Percentiles rank a stretch among this genome's conserved stretches.
Evolutionary conservation across 2,888 invertebrate species (phyloP).

Genomic region (Girardia tigrina): DNA sequence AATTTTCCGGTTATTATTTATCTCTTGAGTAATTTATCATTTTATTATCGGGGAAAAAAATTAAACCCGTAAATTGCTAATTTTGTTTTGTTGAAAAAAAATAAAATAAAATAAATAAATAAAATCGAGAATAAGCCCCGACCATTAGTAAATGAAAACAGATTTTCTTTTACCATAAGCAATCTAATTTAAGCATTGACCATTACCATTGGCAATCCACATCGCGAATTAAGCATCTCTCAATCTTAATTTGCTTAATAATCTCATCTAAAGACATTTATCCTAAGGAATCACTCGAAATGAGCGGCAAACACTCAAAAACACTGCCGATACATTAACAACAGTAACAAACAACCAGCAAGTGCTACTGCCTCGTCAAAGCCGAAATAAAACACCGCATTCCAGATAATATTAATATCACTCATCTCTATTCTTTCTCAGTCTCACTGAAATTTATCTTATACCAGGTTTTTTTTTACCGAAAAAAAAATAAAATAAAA

Average conservation of each 20-base stretch:
- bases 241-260: conserved; percentile 23
- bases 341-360: conserved; percentile 23
- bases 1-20: too few species aligned
- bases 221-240: conserved; percentile 21
- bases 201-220: conserved; percentile 23
- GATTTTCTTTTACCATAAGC: conserved; percentile 20
- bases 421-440: conserved; percentile 10
- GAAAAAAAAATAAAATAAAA: not conserved
- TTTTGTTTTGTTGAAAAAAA: not conserved
- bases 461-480: not conserved
- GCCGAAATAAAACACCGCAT: conserved; percentile 23
- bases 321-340: conserved; percentile 18
- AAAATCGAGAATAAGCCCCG: not conserved
- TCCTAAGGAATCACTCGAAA: conserved; percentile 23
- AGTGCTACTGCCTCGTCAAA: conserved; percentile 23
- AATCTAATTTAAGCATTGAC: conserved; percentile 23
- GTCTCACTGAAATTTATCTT: conserved; percentile 14
- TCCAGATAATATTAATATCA: conserved; percentile 23
- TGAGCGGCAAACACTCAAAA: conserved; percentile 18
- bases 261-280: conserved; percentile 23
- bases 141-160: conserved; percentile 15
- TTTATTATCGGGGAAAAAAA: not conserved
- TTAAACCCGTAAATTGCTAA: not conserved
- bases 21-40: not conserved
- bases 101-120: not conserved